Evolutionary conservation across 1,140 invertebrate species (phyloP).

Genomic region (Caenorhabditis brenneri): DNA sequence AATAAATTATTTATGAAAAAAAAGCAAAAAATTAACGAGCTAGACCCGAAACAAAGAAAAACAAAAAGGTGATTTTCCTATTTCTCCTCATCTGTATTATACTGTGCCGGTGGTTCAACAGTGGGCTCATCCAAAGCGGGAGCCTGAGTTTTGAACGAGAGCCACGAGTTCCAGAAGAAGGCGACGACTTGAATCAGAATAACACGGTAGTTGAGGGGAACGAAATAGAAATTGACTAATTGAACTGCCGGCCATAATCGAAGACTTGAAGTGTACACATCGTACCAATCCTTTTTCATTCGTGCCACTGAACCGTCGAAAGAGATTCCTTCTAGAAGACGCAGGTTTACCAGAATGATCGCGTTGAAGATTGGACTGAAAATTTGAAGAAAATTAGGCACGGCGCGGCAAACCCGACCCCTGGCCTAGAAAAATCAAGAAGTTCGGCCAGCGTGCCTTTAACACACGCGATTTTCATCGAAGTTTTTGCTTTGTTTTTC

Average conservation of each 20-base stretch:
- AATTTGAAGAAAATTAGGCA: too few relatives aligned
- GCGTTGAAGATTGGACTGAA: constrained; percentile 51
- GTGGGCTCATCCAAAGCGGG: background rate
- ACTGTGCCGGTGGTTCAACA: background rate
- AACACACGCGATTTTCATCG: too few relatives aligned
- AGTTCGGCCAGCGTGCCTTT: too few relatives aligned
- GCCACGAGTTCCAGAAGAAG: constrained; percentile 57
- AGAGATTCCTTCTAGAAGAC: constrained; percentile 52
- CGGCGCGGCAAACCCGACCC: too few relatives aligned
- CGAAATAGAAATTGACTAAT: constrained; percentile 58
- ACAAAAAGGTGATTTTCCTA: too few relatives aligned
- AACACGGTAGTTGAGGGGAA: constrained; percentile 54
- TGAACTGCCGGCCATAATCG: constrained; percentile 58
- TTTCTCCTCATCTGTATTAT: background rate
- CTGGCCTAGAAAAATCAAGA: too few relatives aligned
- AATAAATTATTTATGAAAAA: background rate
- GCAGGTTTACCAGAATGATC: constrained; percentile 49
- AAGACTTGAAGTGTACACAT: constrained; percentile 48
- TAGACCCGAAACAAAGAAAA: background rate
- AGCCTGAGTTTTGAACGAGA: constrained; percentile 54
- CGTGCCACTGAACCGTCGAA: constrained; percentile 18
- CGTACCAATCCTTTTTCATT: constrained; percentile 50
- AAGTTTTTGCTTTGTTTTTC: too few relatives aligned
- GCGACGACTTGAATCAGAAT: constrained; percentile 55
- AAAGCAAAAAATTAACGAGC: background rate